A percentile compares a stretch with the other conserved stretches of the same genome.
phyloP scores from a whole-genome alignment of 2,113 vertebrate species.

The Tor tambroides region DNA sequence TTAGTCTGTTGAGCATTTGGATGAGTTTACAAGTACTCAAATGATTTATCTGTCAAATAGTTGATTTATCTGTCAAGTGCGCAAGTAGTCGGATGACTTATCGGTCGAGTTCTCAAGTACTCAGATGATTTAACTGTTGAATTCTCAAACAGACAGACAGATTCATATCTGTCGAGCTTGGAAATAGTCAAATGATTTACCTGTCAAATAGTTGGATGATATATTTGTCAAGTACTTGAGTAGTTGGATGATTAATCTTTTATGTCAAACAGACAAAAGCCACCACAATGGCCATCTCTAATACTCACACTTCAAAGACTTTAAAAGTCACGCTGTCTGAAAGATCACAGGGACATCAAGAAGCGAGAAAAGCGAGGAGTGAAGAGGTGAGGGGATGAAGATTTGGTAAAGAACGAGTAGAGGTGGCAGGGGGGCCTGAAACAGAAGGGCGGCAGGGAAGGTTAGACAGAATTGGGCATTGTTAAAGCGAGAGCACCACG shows the following conservation, averaged over 20 bases:
- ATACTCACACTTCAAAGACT: conserved; percentile 10
- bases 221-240: not conserved
- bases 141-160: no score
- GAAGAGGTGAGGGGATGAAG: conserved; percentile 26
- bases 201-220: no score
- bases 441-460: conserved; percentile 45
- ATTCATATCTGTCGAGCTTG: not conserved
- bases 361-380: conserved; percentile 51
- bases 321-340: conserved; percentile 15
- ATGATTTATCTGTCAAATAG: not conserved
- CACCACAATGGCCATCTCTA: not conserved
- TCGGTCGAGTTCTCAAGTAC: no score
- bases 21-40: not conserved
- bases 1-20: not conserved
- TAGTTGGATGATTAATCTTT: not conserved
- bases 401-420: conserved; percentile 52
- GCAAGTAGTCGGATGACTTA: not conserved
- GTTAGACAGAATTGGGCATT: conserved; percentile 92
- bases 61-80: not conserved
- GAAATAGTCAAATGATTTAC: not conserved
- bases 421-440: conserved; percentile 53
- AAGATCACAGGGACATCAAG: conserved; percentile 31
- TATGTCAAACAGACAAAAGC: not conserved
- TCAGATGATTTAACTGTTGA: no score
- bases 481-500: conserved; percentile 77